These are phyloP conservation scores for Hirundichthys speculiger DNA, from an alignment of 2,113 vertebrate species.

Conservation along the genomic window DNA sequence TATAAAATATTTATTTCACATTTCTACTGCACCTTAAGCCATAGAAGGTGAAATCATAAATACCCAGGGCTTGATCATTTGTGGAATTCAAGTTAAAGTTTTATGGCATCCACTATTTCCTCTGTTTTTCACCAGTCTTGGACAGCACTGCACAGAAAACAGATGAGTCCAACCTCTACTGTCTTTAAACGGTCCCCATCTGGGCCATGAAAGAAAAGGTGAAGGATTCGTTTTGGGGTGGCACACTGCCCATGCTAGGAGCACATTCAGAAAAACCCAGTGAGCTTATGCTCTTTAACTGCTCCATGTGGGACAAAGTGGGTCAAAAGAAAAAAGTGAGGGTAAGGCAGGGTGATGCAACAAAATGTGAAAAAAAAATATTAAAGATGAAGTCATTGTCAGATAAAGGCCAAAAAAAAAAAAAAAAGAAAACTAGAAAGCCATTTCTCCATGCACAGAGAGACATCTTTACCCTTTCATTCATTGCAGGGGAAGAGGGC, in stretches of 20 bases:
- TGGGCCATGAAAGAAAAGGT: conserved; percentile 30
- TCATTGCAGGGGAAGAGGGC: conserved; percentile 25
- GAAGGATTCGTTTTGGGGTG: conserved; percentile 32
- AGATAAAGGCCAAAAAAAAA: conserved; percentile 19
- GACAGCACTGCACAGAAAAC: no score
- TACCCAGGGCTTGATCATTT: no score
- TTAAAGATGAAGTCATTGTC: conserved; percentile 43
- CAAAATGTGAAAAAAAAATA: conserved; percentile 1
- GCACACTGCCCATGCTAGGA: conserved; percentile 63
- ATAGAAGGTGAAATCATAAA: conserved; percentile 63
- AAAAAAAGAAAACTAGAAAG: no score
- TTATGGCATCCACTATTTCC: no score
- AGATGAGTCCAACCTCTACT: conserved; percentile 51
- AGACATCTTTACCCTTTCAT: conserved; percentile 32
- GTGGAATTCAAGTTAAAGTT: no score
- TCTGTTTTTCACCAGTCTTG: no score
- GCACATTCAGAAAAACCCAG: conserved; percentile 36
- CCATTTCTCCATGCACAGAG: conserved; percentile 16
- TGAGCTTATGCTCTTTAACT: conserved; percentile 69
- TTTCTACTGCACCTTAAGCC: conserved; percentile 46
- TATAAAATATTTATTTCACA: conserved; percentile 53
- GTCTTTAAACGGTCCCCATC: conserved; percentile 57
- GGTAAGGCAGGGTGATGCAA: conserved; percentile 15
- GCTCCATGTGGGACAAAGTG: conserved; percentile 59
- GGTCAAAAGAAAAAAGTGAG: conserved; percentile 23